Evolutionary conservation across 2,888 invertebrate genomes (phyloP), one percentile per base, ranked within the genome.

Genomic region (Stenotaenia linearis): DNA sequence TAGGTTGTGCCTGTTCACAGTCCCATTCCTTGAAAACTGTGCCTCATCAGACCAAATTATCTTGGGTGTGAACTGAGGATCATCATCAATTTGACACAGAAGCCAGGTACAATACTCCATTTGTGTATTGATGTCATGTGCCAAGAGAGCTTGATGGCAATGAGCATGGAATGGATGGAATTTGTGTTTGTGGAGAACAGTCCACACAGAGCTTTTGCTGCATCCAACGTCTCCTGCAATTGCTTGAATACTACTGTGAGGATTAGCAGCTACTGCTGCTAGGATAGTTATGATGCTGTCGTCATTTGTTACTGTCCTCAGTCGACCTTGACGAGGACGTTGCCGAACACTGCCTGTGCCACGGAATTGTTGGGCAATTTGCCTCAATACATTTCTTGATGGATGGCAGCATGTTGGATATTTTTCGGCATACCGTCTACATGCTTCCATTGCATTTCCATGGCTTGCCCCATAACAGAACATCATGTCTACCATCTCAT

Each of bases 251-350:
- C 78, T 78, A 23, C 21, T 61, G 21, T 78, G 78, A 6, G 78
- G 78, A 56, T 78, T 56, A 1, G 61, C 78, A 78, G 78, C 56
- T 25, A 56, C 61, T 21, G 25, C 56, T 56, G 78, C 78, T 25
- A 78, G 28, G 9, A 78, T 50, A n/a, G 28, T 30, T 18, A 56
- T 45, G 4, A 2, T 21, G 1, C 4, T 2, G 6, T 56, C 28
- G 1, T 12, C 61, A 21, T 40, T n/a, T 7, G 50, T n/a, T n/a
- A n/a, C n/a, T 25, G 50, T 21, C n/a, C 56, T 6, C 15, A 28
- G 78, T 21, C 61, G 2, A 7, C 40, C 50, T 30, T 6, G 6
- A 3, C 23, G 74, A 18, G 74, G 74, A 21, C 74, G 28, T 28
- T 12, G 15, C 2, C 12, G n/a, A 28, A 74, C 74, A 21, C 23